phyloP scores from a whole-genome alignment of 1,140 invertebrate species.

The Probaryconus sp. region DNA sequence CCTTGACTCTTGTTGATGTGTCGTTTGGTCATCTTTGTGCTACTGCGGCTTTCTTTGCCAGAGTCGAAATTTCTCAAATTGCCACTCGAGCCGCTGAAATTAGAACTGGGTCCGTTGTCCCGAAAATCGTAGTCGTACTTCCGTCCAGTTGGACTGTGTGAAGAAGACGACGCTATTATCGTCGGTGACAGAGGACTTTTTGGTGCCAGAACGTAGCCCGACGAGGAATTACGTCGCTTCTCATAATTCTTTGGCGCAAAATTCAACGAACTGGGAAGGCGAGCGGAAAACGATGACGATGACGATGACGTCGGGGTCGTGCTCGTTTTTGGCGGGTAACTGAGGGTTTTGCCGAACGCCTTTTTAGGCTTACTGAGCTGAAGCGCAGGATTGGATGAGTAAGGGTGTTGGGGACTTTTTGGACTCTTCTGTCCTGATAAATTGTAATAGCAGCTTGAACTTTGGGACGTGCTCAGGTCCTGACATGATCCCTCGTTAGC shows the following conservation, averaged over 20 bases:
- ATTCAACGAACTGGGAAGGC: constrained; percentile 49
- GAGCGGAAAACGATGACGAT: constrained; percentile 25
- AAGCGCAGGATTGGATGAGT: constrained; percentile 52
- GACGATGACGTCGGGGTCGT: constrained; percentile 29
- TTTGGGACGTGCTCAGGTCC: constrained; percentile 36
- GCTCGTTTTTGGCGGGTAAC: constrained; percentile 66
- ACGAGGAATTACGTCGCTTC: constrained; percentile 62
- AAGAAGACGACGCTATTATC: constrained; percentile 50
- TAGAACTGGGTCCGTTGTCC: constrained; percentile 3
- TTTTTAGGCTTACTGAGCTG: constrained; percentile 68
- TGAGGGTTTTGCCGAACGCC: constrained; percentile 67
- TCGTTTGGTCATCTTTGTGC: constrained; percentile 41
- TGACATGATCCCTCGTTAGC: constrained; percentile 38
- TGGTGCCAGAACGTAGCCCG: constrained; percentile 54
- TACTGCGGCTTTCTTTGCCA: constrained; percentile 3
- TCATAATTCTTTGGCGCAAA: constrained; percentile 63
- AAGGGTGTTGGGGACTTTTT: constrained; percentile 52
- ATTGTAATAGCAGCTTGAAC: constrained; percentile 50
- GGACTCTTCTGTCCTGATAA: constrained; percentile 58
- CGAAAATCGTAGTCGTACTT: constrained; percentile 29
- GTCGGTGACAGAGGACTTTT: constrained; percentile 67
- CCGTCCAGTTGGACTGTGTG: constrained; percentile 34
- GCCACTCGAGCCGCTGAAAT: constrained; percentile 16
- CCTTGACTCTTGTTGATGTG: constrained; percentile 71
- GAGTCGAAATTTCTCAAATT: constrained; percentile 30